Conservation (phyloP, 2,888 invertebrate species). For the Stomorhina lunata region DNA sequence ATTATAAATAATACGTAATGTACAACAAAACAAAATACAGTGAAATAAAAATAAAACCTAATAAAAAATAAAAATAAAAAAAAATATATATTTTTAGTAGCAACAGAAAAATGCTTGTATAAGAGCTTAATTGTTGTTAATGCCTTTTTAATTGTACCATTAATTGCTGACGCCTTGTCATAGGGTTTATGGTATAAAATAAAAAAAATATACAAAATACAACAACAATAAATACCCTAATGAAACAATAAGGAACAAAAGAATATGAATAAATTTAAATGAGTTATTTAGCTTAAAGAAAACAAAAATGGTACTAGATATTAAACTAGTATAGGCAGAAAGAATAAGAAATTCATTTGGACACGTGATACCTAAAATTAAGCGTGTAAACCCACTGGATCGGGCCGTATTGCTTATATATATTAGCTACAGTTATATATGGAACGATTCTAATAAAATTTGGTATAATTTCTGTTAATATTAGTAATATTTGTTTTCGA, state of each 20-base stretch:
- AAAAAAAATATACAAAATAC: not conserved
- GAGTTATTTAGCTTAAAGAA: not conserved
- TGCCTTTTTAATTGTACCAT: conserved; percentile 78
- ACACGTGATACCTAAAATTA: no score
- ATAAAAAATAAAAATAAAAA: not conserved
- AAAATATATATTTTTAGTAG: no score
- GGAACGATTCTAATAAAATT: no score
- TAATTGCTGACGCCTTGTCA: conserved; percentile 74
- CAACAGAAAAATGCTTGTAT: conserved; percentile 44
- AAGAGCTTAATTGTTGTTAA: conserved; percentile 74
- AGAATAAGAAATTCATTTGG: no score
- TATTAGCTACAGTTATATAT: no score
- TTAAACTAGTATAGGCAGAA: no score
- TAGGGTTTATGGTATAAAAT: conserved; percentile 37
- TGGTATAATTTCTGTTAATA: no score
- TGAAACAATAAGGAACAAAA: conserved; percentile 8
- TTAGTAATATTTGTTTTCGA: no score
- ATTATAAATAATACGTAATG: conserved; percentile 15
- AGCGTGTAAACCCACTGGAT: no score
- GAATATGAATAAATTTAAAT: not conserved
- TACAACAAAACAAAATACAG: conserved; percentile 20
- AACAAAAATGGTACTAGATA: no score
- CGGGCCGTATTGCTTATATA: no score
- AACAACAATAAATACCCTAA: conserved; percentile 2
- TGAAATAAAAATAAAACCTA: conserved; percentile 3